These are phyloP conservation scores for Trichopoda pennipes DNA, from an alignment of 2,888 invertebrate genomes.

Conservation along the genomic window DNA sequence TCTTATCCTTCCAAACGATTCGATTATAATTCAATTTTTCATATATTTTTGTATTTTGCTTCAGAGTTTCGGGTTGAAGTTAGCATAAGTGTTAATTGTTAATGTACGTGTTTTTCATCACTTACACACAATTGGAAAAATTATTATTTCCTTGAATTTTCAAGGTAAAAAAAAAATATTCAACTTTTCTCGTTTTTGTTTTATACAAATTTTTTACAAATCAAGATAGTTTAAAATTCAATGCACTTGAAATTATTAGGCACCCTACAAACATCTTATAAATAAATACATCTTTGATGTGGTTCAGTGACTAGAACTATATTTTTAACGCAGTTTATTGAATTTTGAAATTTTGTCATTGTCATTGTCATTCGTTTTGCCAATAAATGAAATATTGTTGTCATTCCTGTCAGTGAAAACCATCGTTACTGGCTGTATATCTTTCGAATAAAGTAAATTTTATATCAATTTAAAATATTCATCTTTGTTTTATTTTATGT, in stretches of 20 bases:
- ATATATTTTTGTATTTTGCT: background rate
- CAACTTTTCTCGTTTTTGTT: slow-evolving; percentile 37
- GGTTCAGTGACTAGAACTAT: too few species aligned
- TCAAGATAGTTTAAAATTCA: background rate
- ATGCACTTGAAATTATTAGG: background rate
- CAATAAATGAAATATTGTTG: too few species aligned
- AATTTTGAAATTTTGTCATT: too few species aligned
- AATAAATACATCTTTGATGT: too few species aligned
- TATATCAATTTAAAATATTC: too few species aligned
- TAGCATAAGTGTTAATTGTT: background rate
- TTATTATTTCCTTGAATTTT: slow-evolving; percentile 63
- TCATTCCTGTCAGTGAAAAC: too few species aligned
- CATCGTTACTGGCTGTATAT: too few species aligned
- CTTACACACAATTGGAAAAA: slow-evolving; percentile 43
- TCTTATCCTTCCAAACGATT: background rate
- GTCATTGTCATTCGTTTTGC: too few species aligned
- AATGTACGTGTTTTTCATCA: slow-evolving; percentile 44
- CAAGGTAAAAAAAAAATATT: slow-evolving; percentile 52
- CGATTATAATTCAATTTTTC: background rate
- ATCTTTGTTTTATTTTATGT: too few species aligned
- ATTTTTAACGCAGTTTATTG: too few species aligned
- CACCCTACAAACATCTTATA: background rate
- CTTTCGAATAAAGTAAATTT: too few species aligned
- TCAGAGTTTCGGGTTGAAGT: slow-evolving; percentile 5
- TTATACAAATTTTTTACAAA: background rate